A percentile compares a stretch with the other conserved stretches of the same genome.
phyloP scores from a whole-genome alignment of 2,888 invertebrate species.

The Philereme transversata region DNA sequence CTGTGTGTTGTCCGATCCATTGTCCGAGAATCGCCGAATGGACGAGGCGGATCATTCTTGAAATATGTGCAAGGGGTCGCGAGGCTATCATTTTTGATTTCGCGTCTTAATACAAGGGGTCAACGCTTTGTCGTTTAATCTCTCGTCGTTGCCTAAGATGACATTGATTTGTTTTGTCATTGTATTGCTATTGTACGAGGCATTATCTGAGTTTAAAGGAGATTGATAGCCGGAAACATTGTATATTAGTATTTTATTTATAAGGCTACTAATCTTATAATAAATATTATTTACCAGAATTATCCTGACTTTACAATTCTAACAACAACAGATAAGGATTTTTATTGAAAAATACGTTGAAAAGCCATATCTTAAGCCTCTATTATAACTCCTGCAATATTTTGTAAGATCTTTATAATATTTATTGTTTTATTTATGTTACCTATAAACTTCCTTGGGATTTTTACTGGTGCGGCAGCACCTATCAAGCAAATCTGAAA shows the following conservation, averaged over 20 bases:
- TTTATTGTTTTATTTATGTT: too few species aligned
- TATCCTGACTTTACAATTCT: conserved; percentile 3
- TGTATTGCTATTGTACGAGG: conserved; percentile 45
- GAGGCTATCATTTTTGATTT: conserved; percentile 69
- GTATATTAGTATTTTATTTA: conserved; percentile 34
- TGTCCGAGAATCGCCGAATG: conserved; percentile 71
- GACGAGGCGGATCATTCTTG: conserved; percentile 71
- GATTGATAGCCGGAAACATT: conserved; percentile 39
- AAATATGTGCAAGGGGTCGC: conserved; percentile 70
- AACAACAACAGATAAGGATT: neutral
- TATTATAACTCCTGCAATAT: too few species aligned
- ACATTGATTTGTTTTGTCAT: conserved; percentile 56
- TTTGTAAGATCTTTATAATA: too few species aligned
- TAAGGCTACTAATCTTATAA: conserved; percentile 15
- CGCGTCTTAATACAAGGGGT: conserved; percentile 67
- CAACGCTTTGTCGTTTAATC: conserved; percentile 59
- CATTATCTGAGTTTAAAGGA: conserved; percentile 39
- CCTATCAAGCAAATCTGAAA: too few species aligned
- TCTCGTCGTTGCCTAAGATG: conserved; percentile 54
- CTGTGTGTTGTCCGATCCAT: conserved; percentile 76
- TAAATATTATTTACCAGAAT: conserved; percentile 9
- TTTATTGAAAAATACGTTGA: neutral
- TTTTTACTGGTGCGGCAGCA: too few species aligned
- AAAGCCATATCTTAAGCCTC: too few species aligned
- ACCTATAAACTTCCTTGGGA: too few species aligned